phyloP scores from a whole-genome alignment of 2,888 invertebrate genomes.

The Standfussiana lucernea region DNA sequence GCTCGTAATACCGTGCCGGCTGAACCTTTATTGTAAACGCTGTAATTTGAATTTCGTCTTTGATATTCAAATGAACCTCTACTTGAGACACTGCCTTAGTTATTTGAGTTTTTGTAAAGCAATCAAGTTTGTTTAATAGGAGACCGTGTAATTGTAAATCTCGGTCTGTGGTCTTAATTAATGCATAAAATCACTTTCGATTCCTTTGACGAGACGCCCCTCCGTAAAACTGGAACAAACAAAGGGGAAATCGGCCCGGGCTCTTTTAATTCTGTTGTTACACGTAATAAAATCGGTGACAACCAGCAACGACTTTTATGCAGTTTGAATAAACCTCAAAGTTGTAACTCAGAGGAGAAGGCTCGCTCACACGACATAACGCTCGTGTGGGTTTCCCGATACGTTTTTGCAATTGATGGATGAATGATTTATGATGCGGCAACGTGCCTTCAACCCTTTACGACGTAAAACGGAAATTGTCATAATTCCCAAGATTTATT shows the following conservation, averaged over 20 bases:
- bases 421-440: constrained; percentile 67
- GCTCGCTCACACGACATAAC: constrained; percentile 36
- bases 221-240: constrained; percentile 79
- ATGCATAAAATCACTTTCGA: constrained; percentile 86
- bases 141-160: constrained; percentile 89
- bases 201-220: constrained; percentile 79
- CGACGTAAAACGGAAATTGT: constrained; percentile 60
- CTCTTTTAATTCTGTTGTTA: constrained; percentile 72
- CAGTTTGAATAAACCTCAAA: constrained; percentile 58
- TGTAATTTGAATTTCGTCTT: constrained; percentile 91
- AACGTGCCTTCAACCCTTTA: constrained; percentile 66
- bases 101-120: constrained; percentile 91
- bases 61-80: constrained; percentile 90
- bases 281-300: constrained; percentile 58
- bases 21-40: constrained; percentile 90
- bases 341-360: constrained; percentile 31
- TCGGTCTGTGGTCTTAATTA: constrained; percentile 89
- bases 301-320: constrained; percentile 46
- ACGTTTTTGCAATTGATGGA: constrained; percentile 67
- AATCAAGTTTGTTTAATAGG: constrained; percentile 91
- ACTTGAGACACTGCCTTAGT: constrained; percentile 91
- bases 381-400: constrained; percentile 50
- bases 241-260: constrained; percentile 73
- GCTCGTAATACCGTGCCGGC: constrained; percentile 89
- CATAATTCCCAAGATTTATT: constrained; percentile 67